Conservation (phyloP, 2,113 vertebrate genomes). For the Rhinichthys klamathensis region DNA sequence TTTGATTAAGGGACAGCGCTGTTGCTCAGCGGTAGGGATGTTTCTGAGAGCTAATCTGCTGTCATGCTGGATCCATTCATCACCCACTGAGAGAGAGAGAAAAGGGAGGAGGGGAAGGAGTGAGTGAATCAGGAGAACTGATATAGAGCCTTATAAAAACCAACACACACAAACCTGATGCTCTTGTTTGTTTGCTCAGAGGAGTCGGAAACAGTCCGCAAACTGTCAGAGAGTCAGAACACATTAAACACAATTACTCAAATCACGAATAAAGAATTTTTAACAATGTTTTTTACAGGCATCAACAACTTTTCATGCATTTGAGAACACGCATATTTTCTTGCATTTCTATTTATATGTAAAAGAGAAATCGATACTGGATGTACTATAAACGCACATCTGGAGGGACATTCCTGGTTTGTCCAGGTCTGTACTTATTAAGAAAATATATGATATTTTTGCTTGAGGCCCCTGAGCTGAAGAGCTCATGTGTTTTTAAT, state of each 20-base stretch:
- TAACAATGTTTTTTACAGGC: neutral
- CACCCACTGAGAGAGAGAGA: conserved; percentile 32
- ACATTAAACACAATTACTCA: conserved; percentile 14
- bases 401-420: conserved; percentile 61
- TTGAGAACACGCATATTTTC: neutral
- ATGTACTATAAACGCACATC: conserved; percentile 56
- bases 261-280: neutral
- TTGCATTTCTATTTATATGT: conserved; percentile 53
- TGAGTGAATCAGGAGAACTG: conserved; percentile 24
- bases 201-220: neutral
- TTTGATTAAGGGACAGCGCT: neutral
- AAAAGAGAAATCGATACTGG: neutral
- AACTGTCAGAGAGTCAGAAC: conserved; percentile 24
- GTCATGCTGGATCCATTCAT: conserved; percentile 31
- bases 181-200: conserved; percentile 8
- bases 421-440: conserved; percentile 43
- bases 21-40: conserved; percentile 25
- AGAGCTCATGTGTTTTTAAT: neutral
- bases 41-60: conserved; percentile 37
- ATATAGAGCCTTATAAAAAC: conserved; percentile 12
- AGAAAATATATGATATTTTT: neutral
- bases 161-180: neutral
- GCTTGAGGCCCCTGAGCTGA: neutral
- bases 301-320: neutral
- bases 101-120: conserved; percentile 22